Percentiles rank a stretch among this genome's conserved stretches.
phyloP scores from a whole-genome alignment of 30 jellyfish, hydroid and myxozoan species.

The Cassiopea xamachana region DNA sequence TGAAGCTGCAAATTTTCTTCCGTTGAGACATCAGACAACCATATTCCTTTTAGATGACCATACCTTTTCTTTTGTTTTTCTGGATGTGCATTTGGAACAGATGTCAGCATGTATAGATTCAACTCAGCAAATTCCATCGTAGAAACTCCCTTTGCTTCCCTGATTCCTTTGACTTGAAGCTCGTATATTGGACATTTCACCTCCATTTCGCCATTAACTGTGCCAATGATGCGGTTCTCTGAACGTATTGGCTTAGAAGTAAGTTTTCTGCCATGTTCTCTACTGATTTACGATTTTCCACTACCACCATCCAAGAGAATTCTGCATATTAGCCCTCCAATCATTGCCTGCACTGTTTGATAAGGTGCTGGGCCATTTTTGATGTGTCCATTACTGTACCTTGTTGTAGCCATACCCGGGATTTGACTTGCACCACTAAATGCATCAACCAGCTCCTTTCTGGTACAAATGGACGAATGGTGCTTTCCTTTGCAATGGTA shows the following conservation, averaged over 20 bases:
- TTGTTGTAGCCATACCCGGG: neutral
- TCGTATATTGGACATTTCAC: conserved; percentile 36
- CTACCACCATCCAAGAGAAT: conserved; percentile 59
- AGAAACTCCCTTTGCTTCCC: conserved; percentile 40
- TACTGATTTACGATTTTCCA: conserved; percentile 48
- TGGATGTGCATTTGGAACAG: conserved; percentile 48
- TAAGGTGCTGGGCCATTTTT: conserved; percentile 58
- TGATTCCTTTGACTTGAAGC: conserved; percentile 40
- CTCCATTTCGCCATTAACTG: conserved; percentile 53
- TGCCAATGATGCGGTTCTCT: conserved; percentile 40
- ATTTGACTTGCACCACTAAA: neutral
- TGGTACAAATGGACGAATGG: conserved; percentile 41
- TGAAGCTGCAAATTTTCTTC: conserved; percentile 45
- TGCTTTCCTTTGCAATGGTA: conserved; percentile 50
- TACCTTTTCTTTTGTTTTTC: conserved; percentile 22
- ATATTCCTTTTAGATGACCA: conserved; percentile 39
- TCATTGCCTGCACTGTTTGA: conserved; percentile 24
- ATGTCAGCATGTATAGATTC: conserved; percentile 42
- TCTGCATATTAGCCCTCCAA: conserved; percentile 17
- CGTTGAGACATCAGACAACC: conserved; percentile 45
- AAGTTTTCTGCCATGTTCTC: conserved; percentile 43
- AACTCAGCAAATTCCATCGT: conserved; percentile 50
- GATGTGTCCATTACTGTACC: conserved; percentile 28
- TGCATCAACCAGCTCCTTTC: neutral
- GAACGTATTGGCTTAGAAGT: conserved; percentile 5